Evolutionary conservation across 1,140 invertebrate genomes (phyloP), one percentile per base, ranked within the genome.

Genomic region (Drosophila tani): DNA sequence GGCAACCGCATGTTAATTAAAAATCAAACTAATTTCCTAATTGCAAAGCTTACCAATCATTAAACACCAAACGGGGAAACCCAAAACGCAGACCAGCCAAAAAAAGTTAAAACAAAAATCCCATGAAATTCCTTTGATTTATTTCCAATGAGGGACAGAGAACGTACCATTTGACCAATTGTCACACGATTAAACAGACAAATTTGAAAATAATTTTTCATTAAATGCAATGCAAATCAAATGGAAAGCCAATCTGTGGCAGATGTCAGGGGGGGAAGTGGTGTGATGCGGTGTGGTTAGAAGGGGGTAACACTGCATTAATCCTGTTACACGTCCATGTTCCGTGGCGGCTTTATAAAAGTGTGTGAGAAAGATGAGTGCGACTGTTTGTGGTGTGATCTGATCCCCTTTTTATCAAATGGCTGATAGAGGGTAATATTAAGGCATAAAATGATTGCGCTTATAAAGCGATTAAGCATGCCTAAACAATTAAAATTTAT

Each of bases 1-100:
- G 68, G 51, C 79, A 82, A 90, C 85, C 85, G 85, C 85, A 90
- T 90, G 85, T 90, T 90, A 90, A 90, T 90, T 90, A 90, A 90
- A 90, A 90, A 90, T 90, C 85, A 90, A 90, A 90, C 85, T 90
- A 90, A 90, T 90, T 90, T 90, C 85, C 85, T 90, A 90, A 90
- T 90, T 90, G 85, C 85, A 79, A 90, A 82, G 79, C 83, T 79
- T 66, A 86, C 79, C 79, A 86, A 90, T 90, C 85, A 90, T 90
- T 90, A 82, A 90, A 81, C 85, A 85, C 49, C 56, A 74, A 77
- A 60, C 38, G 57, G 67, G 67, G 53, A 64, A 75, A 63, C 68
- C 45, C 24, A 17, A 81, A 66, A 62, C 45, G 60, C 21, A 58
- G 15, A 63, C 24, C 9, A 32, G 29, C 29, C 29, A 9, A 8